Evolutionary conservation across 2,888 invertebrate genomes (phyloP), one percentile per base, ranked within the genome.

Genomic region (Trisateles emortualis): DNA sequence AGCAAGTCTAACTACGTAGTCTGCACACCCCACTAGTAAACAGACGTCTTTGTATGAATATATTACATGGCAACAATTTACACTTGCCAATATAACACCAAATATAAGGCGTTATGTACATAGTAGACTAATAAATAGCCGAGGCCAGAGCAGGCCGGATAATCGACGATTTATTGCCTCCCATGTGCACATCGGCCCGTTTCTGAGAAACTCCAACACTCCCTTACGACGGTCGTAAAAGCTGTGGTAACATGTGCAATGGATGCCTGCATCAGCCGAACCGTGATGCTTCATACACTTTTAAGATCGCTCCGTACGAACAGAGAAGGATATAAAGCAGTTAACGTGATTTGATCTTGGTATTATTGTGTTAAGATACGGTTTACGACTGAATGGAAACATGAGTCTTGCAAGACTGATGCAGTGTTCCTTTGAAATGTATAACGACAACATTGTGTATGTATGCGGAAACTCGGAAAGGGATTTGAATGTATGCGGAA

Each of bases 211-310:
- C 82, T 73, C 68, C 75, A 79, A 67, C 78, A 76, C 78, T 86
- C 85, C 87, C 90, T 88, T 86, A 86, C 80, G 86, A 84, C 83
- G 83, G 70, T 76, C 84, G 81, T 92, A 90, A 91, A 91, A 89
- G 72, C 75, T 91, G 91, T 72, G 91, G 91, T 91, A 88, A 90
- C 91, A 90, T 90, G 88, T 91, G 91, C 87, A 84, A 69, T 76
- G 79, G 72, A 73, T 65, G 78, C 70, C 70, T 74, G 78, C 78
- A 68, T 68, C 77, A 64, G 64, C 61, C 72, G 66, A 44, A 59
- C 49, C 44, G 39, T 52, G 56, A 57, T 58, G 60, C 40, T 63
- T n/a, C 60, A 52, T 46, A 36, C 44, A 49, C 48, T 64, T 61
- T 64, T 55, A 59, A 69, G 51, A 59, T 61, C 42, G 33, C 14